Base-by-base conservation (phyloP, 2,888 invertebrate genomes). In the Sarcophaga carnaria region DNA sequence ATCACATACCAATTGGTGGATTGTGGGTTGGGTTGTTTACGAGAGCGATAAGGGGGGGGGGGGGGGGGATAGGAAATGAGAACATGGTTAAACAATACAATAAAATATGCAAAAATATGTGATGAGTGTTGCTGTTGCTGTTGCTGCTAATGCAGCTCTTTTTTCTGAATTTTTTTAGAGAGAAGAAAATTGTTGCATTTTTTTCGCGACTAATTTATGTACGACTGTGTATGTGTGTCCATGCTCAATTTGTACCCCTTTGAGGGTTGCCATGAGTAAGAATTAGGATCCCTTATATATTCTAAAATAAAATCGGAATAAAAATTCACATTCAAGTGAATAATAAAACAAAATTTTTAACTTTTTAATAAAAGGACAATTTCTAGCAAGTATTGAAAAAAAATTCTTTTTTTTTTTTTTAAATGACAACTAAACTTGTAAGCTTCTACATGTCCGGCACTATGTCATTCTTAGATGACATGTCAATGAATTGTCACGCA, bases 131-230 rank as follows among this genome's bases (percentile, higher is more conserved):
- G 76, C 45, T 71, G 66, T 72, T 71, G 76, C 45, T 71, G 45
- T 64, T 75, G 69, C 25, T 27, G 54, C 37, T 37, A 37, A 37
- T 37, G 37, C 70, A 4, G 22, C 22, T 49, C 20, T 12, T 66
- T 79, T 69, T 79, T 62, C 60, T 66, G 70, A 59, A 74, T 59
- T 78, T 64, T 72, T 17, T 83, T 79, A 20, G 75, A n/a, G 78
- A 72, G 78, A 72, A 83, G 83, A 86, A 83, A 77, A 80, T 86
- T 86, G 83, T 80, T 86, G 86, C 80, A 86, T 77, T 80, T 81
- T 85, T 81, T 67, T n/a, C 27, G 72, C 59, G 54, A n/a, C 17
- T 66, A 54, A 45, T 63, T 47, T 37, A 37, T 37, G 10, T 37
- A 37, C 10, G 37, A 37, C 10, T 10, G 37, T 75, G 63, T 6